A percentile compares a stretch with the other conserved stretches of the same genome.
Conservation (phyloP, 2,113 vertebrate genomes). For the Rhegmatorhina hoffmannsi region DNA sequence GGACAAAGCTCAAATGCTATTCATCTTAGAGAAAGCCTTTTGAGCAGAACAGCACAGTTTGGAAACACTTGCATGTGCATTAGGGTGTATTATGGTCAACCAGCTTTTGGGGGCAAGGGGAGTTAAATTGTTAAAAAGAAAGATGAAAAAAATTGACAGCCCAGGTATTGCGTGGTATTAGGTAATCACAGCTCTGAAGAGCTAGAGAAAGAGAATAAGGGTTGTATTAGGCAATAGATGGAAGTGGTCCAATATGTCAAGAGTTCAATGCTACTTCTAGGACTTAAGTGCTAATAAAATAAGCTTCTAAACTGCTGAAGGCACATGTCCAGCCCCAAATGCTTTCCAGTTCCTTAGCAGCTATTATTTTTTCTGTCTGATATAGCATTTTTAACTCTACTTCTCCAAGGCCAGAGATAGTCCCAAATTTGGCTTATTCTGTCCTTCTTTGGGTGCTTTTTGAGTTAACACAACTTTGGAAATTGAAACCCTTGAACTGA, state of each 20-base stretch:
- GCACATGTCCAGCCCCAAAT: conserved; percentile 32
- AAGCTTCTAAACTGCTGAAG: conserved; percentile 56
- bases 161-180: conserved; percentile 22
- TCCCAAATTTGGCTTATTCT: neutral
- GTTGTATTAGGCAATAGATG: conserved; percentile 45
- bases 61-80: neutral
- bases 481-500: neutral
- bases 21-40: conserved; percentile 39
- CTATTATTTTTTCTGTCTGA: conserved; percentile 4
- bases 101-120: neutral
- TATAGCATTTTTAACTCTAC: neutral
- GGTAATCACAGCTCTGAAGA: neutral
- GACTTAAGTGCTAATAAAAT: conserved; percentile 67
- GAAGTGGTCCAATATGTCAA: conserved; percentile 51
- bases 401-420: neutral
- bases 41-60: neutral
- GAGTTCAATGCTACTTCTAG: conserved; percentile 65
- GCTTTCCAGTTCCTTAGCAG: conserved; percentile 17
- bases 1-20: conserved; percentile 56
- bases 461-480: neutral
- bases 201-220: neutral
- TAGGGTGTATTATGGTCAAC: neutral
- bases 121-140: neutral
- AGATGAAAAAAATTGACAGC: neutral
- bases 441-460: neutral